Evolutionary conservation across 2,888 invertebrate genomes (phyloP).

Genomic region (Pocota personata): DNA sequence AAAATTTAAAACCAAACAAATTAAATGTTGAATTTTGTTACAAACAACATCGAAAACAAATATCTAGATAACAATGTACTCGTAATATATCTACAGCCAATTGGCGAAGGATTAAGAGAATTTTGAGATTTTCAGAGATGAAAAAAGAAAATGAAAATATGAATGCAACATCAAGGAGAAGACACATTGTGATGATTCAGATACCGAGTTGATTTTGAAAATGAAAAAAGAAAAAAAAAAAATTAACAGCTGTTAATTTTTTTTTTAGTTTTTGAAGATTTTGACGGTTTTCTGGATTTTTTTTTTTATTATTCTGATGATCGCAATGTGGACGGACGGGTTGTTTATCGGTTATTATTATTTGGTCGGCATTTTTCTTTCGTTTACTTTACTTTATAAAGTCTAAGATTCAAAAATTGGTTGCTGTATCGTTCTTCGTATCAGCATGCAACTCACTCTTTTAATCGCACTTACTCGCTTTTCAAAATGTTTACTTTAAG

Average conservation of each 20-base stretch:
- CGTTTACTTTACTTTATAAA: constrained; percentile 31
- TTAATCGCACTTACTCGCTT: constrained; percentile 60
- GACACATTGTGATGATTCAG: constrained; percentile 73
- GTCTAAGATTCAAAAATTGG: constrained; percentile 51
- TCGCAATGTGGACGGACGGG: constrained; percentile 72
- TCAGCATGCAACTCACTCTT: constrained; percentile 73
- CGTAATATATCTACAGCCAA: constrained; percentile 55
- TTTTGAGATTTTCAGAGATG: constrained; percentile 34
- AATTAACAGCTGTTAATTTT: constrained; percentile 13
- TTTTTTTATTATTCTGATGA: constrained; percentile 59
- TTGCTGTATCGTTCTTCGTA: constrained; percentile 72
- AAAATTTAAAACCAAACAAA: constrained; percentile 8
- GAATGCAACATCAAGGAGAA: constrained; percentile 69
- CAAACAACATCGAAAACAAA: constrained; percentile 65
- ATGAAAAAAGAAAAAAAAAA: constrained; percentile 2
- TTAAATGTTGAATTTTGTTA: constrained; percentile 50
- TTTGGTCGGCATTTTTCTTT: constrained; percentile 56
- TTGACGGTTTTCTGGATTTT: constrained; percentile 33
- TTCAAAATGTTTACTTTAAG: constrained; percentile 30
- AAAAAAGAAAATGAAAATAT: constrained; percentile 23
- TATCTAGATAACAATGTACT: constrained; percentile 22
- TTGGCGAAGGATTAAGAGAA: constrained; percentile 40
- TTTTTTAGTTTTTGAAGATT: constrained; percentile 32
- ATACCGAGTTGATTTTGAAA: constrained; percentile 64
- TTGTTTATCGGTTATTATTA: constrained; percentile 22